A percentile compares a stretch with the other conserved stretches of the same genome.
Evolutionary conservation across 2,113 vertebrate genomes (phyloP).

Genomic region (Amblyornis subalaris): DNA sequence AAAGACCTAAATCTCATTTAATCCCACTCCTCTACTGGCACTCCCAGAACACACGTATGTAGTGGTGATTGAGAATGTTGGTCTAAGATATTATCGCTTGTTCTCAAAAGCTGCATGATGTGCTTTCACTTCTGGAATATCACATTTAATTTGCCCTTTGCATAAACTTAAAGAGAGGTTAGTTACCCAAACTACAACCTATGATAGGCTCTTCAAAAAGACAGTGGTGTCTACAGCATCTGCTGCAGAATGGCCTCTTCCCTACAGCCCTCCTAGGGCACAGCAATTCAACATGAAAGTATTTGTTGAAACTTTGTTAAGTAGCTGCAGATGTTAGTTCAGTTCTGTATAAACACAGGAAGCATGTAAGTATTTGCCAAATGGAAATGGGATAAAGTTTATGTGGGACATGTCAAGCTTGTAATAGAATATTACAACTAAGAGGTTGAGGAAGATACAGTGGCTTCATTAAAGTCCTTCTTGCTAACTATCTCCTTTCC

Average conservation of each 20-base stretch:
- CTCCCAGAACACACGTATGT: fast-evolving
- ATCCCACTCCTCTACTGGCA: neutral
- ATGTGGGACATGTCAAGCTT: neutral
- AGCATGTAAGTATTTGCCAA: neutral
- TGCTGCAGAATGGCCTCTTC: neutral
- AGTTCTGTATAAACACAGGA: constrained; percentile 29
- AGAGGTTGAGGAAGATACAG: neutral
- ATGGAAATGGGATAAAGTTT: constrained; percentile 9
- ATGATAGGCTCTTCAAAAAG: neutral
- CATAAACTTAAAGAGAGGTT: neutral
- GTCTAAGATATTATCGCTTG: neutral
- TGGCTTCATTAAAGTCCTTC: neutral
- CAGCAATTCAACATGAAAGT: neutral
- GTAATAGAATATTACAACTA: neutral
- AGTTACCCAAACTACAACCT: neutral
- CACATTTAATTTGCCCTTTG: neutral
- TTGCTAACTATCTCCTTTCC: neutral
- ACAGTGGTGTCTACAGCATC: neutral
- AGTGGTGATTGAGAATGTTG: neutral
- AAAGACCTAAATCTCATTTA: neutral
- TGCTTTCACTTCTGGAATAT: neutral
- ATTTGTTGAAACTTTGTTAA: constrained; percentile 1
- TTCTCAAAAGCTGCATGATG: neutral
- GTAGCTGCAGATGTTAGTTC: constrained; percentile 36
- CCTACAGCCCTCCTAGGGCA: neutral